Evolutionary conservation across 2,113 vertebrate genomes (phyloP).

Genomic region (Oxyruncus cristatus): DNA sequence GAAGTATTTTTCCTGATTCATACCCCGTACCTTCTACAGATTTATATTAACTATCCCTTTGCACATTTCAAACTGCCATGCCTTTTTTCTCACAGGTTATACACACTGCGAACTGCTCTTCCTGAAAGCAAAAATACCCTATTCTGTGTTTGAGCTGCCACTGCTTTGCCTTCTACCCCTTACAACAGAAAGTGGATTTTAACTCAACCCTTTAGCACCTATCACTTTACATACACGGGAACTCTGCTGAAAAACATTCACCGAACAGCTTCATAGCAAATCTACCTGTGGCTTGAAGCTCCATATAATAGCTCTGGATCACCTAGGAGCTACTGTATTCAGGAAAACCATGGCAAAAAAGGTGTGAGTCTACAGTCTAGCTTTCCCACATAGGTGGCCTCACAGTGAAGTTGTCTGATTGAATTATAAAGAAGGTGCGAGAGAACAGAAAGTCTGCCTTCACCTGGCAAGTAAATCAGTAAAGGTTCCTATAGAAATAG

Average conservation of each 20-base stretch:
- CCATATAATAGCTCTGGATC: background rate
- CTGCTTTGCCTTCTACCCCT: background rate
- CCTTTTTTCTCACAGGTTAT: background rate
- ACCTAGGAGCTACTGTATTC: background rate
- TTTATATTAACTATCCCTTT: background rate
- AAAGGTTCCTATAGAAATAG: background rate
- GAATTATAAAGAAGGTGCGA: background rate
- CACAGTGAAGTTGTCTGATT: background rate
- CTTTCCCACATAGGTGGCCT: background rate
- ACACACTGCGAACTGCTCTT: background rate
- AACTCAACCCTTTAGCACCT: background rate
- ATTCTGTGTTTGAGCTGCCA: background rate
- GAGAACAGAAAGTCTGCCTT: background rate
- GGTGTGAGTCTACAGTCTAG: background rate
- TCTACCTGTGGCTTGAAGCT: background rate
- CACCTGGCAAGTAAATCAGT: background rate
- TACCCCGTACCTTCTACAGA: background rate
- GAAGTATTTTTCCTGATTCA: background rate
- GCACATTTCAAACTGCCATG: background rate
- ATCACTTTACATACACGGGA: background rate
- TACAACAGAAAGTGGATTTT: background rate
- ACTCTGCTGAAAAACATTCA: background rate
- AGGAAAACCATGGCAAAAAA: background rate
- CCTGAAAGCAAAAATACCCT: background rate
- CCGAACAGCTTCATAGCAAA: background rate